These are phyloP conservation scores for Saturnia japonica DNA, from an alignment of 2,888 invertebrate genomes.

Conservation along the genomic window DNA sequence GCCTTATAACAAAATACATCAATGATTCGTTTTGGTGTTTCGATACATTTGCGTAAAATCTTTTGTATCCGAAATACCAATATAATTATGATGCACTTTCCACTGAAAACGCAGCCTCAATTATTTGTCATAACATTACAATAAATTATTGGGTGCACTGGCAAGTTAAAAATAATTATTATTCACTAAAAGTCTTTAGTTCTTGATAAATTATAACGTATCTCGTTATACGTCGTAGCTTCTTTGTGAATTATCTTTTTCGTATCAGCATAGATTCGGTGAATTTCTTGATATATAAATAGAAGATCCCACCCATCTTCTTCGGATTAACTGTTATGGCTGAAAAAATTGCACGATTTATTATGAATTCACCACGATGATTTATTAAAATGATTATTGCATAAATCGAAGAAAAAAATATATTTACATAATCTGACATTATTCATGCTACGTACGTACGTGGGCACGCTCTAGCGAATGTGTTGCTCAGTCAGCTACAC, in stretches of 20 bases:
- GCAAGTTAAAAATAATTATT: neutral
- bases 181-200: constrained; percentile 10
- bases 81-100: neutral
- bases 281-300: neutral
- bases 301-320: neutral
- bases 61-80: neutral
- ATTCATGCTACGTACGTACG: neutral
- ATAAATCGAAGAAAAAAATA: neutral
- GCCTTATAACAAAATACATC: constrained; percentile 5
- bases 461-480: neutral
- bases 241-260: neutral
- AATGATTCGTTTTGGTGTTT: neutral
- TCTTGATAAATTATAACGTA: constrained; percentile 6
- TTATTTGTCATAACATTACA: neutral
- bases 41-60: neutral
- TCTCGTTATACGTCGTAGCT: neutral
- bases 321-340: constrained; percentile 3
- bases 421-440: neutral
- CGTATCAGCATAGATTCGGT: neutral
- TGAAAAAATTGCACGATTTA: neutral
- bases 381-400: neutral
- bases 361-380: neutral
- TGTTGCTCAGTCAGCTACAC: neutral
- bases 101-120: neutral
- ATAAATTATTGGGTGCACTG: neutral